Conservation (phyloP, 2,888 invertebrate genomes). For the Lottia scabra region DNA sequence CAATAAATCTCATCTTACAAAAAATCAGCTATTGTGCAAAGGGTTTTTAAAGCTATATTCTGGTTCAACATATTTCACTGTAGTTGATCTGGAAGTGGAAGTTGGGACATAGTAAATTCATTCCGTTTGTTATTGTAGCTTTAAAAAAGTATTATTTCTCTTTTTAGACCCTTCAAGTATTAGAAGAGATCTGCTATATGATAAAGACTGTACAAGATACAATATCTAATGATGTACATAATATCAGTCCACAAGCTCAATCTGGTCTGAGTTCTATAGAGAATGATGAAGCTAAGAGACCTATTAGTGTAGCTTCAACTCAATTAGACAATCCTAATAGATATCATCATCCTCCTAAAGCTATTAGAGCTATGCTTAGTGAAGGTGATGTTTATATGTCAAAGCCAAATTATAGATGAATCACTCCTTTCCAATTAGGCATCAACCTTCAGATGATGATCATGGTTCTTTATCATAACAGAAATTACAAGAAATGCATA, state of each 20-base stretch:
- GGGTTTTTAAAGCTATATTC: too few species aligned
- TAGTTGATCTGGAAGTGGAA: too few species aligned
- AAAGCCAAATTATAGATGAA: not conserved
- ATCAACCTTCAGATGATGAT: too few species aligned
- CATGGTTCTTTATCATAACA: too few species aligned
- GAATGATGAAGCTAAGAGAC: conserved; percentile 30
- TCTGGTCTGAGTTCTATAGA: conserved; percentile 31
- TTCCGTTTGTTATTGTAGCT: not conserved
- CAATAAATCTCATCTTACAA: too few species aligned
- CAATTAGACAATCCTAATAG: conserved; percentile 47
- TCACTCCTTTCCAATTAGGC: too few species aligned
- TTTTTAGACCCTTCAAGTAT: conserved; percentile 47
- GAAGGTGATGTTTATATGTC: not conserved
- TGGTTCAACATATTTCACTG: too few species aligned
- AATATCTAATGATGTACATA: conserved; percentile 50
- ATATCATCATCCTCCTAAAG: conserved; percentile 31
- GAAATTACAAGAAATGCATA: too few species aligned
- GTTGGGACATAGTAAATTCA: too few species aligned
- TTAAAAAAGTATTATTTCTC: not conserved
- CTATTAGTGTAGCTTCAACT: conserved; percentile 46
- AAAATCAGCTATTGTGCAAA: too few species aligned
- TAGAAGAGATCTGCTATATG: conserved; percentile 55
- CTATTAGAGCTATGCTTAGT: conserved; percentile 18
- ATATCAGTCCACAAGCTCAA: conserved; percentile 41
- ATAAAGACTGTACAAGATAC: conserved; percentile 48